Percentiles rank a stretch among this genome's conserved stretches.
phyloP scores from a whole-genome alignment of 2,113 vertebrate species.

The Ctenodactylus gundi region DNA sequence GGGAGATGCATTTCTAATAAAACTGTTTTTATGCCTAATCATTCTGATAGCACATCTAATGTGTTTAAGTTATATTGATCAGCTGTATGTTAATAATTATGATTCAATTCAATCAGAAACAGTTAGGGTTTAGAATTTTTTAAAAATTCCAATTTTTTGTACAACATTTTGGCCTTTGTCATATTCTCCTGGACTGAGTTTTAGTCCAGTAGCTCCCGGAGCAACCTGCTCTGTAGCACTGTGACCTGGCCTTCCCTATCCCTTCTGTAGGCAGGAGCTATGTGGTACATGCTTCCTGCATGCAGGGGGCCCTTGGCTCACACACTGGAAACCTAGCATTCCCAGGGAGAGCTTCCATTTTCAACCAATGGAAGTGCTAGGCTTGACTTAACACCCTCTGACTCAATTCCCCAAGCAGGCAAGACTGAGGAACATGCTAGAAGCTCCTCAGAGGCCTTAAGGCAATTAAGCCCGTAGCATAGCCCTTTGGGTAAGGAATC shows the following conservation, averaged over 20 bases:
- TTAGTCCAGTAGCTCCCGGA: too few relatives aligned
- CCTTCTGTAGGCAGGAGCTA: rapidly evolving
- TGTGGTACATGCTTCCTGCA: background rate
- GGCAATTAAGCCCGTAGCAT: background rate
- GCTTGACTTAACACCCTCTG: background rate
- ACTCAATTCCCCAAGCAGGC: background rate
- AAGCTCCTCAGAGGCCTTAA: background rate
- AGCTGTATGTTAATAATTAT: constrained; percentile 37
- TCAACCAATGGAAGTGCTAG: background rate
- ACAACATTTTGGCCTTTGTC: too few relatives aligned
- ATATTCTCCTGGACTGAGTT: background rate
- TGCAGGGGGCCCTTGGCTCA: background rate
- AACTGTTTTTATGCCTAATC: constrained; percentile 20
- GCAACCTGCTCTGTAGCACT: rapidly evolving
- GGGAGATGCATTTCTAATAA: constrained; percentile 46
- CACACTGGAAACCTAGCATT: background rate
- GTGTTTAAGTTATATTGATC: constrained; percentile 39
- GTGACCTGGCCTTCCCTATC: too few relatives aligned
- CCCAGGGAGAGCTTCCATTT: background rate
- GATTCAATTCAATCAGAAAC: constrained; percentile 35
- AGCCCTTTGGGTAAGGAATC: background rate
- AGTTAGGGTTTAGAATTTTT: background rate
- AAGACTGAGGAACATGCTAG: background rate
- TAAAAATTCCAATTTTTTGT: background rate
- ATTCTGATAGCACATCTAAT: constrained; percentile 40